Base-by-base conservation (phyloP, 2,113 vertebrate genomes). In the Ailuropoda melanoleuca region DNA sequence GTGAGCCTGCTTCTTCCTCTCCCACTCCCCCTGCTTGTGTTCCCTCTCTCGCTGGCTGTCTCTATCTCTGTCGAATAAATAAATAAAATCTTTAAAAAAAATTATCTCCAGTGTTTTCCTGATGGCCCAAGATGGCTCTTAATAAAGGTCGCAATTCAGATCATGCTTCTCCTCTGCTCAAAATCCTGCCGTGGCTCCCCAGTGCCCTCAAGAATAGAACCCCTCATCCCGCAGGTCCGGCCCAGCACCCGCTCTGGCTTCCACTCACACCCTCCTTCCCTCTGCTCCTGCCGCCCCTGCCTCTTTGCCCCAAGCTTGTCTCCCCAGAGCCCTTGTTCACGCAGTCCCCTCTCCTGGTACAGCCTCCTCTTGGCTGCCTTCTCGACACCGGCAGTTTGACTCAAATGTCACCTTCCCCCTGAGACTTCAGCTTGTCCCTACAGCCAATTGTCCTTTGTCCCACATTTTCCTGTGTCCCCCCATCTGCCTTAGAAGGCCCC, bases 281-380 rank as follows among this genome's bases (percentile, higher is more conserved):
- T 29, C 81, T 29, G 13, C 10, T 43, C n/a, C 26, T 8, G 2
- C 14, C 48, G 15, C 21, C 23, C 31, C 48, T 0, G 0, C 19
- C 55, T 81, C 3, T 62, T 24, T 14, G 18, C 29, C 46, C 19
- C 53, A 3, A 8, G 31, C 13, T 60, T 18, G n/a, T 17, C 50
- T 48, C 14, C 3, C 48, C 6, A 0, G n/a, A 55, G 6, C 15
- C 23, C 11, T 8, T 13, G 64, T 43, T 8, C 58, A 15, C 2
- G 1, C 48, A 39, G 37, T 2, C 7, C 10, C 24, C 9, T 19
- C 56, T 6, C 50, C 56, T 7, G 11, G 26, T 17, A 5, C 26
- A 23, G 26, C 55, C 24, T 17, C 31, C 58, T 93, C 24, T 64
- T 3, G 1, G 31, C 46, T 2, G 0, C 37, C 6, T 66, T 62